These are phyloP conservation scores for Aphaenogaster ashmeadi DNA, from an alignment of 1,140 invertebrate genomes.

Conservation along the genomic window DNA sequence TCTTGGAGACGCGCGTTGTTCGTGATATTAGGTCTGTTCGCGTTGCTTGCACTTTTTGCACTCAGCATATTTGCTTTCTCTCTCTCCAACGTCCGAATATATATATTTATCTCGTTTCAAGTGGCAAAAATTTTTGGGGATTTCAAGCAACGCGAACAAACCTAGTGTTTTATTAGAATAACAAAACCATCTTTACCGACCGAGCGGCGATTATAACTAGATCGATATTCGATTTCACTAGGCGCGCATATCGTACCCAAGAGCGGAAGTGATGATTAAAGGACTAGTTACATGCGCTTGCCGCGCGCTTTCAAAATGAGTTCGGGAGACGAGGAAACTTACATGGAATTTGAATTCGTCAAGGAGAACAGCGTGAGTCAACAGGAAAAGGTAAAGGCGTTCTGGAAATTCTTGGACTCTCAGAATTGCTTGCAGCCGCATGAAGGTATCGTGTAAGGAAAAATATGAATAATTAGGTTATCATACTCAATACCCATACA, in stretches of 20 bases:
- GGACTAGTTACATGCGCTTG: neutral
- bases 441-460: neutral
- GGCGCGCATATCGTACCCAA: neutral
- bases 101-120: too few relatives aligned
- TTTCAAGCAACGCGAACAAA: too few relatives aligned
- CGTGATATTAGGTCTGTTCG: too few relatives aligned
- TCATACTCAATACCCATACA: neutral
- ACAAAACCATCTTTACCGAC: slow-evolving; percentile 28
- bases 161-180: neutral
- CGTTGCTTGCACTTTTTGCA: too few relatives aligned
- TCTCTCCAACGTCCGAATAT: too few relatives aligned
- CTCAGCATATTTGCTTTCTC: too few relatives aligned
- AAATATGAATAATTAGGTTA: neutral
- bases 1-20: too few relatives aligned
- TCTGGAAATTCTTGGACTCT: slow-evolving; percentile 76
- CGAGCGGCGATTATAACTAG: neutral
- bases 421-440: slow-evolving; percentile 59
- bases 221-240: slow-evolving; percentile 53
- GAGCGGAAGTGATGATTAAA: slow-evolving; percentile 54
- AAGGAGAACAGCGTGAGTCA: slow-evolving; percentile 54
- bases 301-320: slow-evolving; percentile 25
- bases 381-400: slow-evolving; percentile 71
- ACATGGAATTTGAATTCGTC: slow-evolving; percentile 70
- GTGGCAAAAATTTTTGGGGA: too few relatives aligned
- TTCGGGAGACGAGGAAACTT: neutral